Conservation (phyloP, 2,797 vertebrate species). For the Uromys caudimaculatus region DNA sequence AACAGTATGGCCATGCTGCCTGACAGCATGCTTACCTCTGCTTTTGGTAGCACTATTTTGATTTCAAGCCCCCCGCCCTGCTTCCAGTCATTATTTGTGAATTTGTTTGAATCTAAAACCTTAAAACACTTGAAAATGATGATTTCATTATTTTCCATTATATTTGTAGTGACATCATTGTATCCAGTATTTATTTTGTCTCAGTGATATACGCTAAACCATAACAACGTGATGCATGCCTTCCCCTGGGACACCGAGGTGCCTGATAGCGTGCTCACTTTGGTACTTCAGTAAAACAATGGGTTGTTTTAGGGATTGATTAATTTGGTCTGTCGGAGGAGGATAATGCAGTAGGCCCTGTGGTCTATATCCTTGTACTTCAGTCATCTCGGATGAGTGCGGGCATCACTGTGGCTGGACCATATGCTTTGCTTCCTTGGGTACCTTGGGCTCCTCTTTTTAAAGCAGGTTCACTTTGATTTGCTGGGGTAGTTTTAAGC, state of each 20-base stretch:
- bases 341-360: background rate
- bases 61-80: background rate
- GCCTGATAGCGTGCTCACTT: background rate
- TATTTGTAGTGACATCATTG: background rate
- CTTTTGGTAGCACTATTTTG: constrained; percentile 27
- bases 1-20: constrained; percentile 34
- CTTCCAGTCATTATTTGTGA: background rate
- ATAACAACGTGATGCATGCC: background rate
- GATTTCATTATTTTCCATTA: background rate
- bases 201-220: constrained; percentile 26
- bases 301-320: background rate
- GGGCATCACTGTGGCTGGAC: background rate
- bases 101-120: constrained; percentile 44
- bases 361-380: background rate
- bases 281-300: background rate
- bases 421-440: constrained; percentile 62
- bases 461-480: constrained; percentile 81
- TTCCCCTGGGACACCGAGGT: background rate
- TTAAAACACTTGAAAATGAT: background rate
- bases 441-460: constrained; percentile 85
- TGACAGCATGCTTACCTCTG: constrained; percentile 18
- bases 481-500: constrained; percentile 74
- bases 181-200: background rate
- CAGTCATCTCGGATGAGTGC: background rate
- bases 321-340: background rate